Evolutionary conservation across 2,113 vertebrate genomes (phyloP), one percentile per base, ranked within the genome.

Genomic region (Bubo bubo): DNA sequence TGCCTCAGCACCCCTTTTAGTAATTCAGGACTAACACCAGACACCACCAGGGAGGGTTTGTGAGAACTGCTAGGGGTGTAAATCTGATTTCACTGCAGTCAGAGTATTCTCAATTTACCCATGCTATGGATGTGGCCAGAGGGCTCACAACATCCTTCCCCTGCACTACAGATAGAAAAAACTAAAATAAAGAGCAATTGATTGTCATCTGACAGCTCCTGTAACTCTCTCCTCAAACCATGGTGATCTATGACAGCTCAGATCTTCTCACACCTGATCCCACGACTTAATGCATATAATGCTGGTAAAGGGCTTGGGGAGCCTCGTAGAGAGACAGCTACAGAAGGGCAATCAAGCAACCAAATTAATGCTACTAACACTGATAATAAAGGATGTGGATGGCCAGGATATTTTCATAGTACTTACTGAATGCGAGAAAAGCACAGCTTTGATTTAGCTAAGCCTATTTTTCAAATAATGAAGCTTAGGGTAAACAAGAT

Each of bases 401-500:
- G 49, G 76, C 35, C 55, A 63, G 59, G n/a, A 15, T 74, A 86
- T 74, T 89, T 91, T 37, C 70, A 73, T 2, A 26, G 50, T 45
- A 79, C 23, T 63, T 89, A 62, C 9, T 81, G 56, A 84, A 87
- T 47, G 58, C 58, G 47, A 87, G 35, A 47, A 84, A 81, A 87
- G 66, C 37, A 71, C 20, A 90, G 74, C 86, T 94, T 93, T 95
- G 72, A 92, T 92, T 94, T 67, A 79, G 34, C 74, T 76, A 79
- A 93, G 59, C 66, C 74, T 85, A 1, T 86, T 79, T 97, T 81
- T 93, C 77, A 92, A 80, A 75, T 90, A 82, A 79, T 47, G 70
- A 94, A 85, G 81, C 77, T 95, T 50, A 88, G 43, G 26, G 58
- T 79, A 93, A 90, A 71, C 43, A 82, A 90, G 75, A 71, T 43